Evolutionary conservation across 2,113 vertebrate species (phyloP).

Genomic region (Peromyscus maniculatus): DNA sequence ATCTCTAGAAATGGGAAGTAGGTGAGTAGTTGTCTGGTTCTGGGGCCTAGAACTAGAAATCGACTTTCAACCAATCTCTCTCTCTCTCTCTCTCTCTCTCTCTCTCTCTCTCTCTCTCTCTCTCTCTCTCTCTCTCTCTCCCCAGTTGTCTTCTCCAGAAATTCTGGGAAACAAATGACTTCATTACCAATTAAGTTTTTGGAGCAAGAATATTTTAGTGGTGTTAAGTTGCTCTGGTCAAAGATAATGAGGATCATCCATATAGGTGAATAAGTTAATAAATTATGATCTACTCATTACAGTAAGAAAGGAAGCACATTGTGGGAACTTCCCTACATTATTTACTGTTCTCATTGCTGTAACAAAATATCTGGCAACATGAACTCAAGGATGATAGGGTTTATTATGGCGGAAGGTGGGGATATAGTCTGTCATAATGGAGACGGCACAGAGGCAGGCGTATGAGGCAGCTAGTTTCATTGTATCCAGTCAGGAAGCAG

Average conservation of each 20-base stretch:
- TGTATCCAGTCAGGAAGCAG: not conserved
- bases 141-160: not conserved
- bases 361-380: not conserved
- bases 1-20: not conserved
- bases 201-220: not conserved
- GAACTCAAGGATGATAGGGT: not conserved
- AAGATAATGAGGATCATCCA: not conserved
- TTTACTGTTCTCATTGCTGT: not conserved
- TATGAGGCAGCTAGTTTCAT: not conserved
- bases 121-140: not conserved
- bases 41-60: not conserved
- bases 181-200: not conserved
- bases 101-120: not conserved
- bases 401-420: not conserved
- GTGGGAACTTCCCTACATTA: not conserved
- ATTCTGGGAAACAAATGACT: not conserved
- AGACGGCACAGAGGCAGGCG: not conserved
- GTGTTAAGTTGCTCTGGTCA: not conserved
- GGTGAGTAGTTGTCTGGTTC: not conserved
- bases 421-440: not conserved
- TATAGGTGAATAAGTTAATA: not conserved
- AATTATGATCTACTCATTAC: not conserved
- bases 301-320: not conserved
- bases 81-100: not conserved
- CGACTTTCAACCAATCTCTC: not conserved